Base-by-base conservation (phyloP, 2,113 vertebrate genomes). In the Anoura caudifer region DNA sequence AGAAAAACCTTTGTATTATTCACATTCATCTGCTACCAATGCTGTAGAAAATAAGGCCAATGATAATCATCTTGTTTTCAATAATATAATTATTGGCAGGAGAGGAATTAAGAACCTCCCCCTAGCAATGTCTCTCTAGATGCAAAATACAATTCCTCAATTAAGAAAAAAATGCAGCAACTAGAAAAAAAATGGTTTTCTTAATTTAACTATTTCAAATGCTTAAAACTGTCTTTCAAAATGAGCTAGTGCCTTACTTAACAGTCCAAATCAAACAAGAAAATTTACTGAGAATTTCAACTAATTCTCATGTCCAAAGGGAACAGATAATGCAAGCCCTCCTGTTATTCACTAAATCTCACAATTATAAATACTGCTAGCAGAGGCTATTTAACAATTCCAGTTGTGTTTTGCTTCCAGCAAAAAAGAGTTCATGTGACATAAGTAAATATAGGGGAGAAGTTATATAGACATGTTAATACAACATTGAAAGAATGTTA, bases 11-110 rank as follows among this genome's bases (percentile, higher is more conserved):
- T 79, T 87, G 79, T 87, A 47, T 76, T 91, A 90, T 94, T 93
- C 65, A 94, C 22, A 36, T 56, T 88, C 7, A 59, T 97, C 93
- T 94, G 33, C 16, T 89, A 96, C 79, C 4, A 90, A 75, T 97
- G 90, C 33, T 24, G 19, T 82, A 96, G 54, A 92, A 95, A 93
- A 93, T 70, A 84, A 97, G 70, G 76, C 43, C 97, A 97, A 96
- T 73, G 76, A 12, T 95, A 94, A 97, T 97, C 97, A 92, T 87
- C 38, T 95, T 97, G 72, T 97, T 98, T 97, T 92, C 50, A 97
- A 88, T 86, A 22, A 91, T 69, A 45, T 95, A 81, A 38, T 45
- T 98, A 97, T 96, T 95, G 97, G 94, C 90, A 91, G 85, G 81
- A 92, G 22, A 96, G 59, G 70, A 17, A 95, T 96, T 96, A 98